Evolutionary conservation across 2,797 vertebrate species (phyloP).

Genomic region (Heliangelus exortis): DNA sequence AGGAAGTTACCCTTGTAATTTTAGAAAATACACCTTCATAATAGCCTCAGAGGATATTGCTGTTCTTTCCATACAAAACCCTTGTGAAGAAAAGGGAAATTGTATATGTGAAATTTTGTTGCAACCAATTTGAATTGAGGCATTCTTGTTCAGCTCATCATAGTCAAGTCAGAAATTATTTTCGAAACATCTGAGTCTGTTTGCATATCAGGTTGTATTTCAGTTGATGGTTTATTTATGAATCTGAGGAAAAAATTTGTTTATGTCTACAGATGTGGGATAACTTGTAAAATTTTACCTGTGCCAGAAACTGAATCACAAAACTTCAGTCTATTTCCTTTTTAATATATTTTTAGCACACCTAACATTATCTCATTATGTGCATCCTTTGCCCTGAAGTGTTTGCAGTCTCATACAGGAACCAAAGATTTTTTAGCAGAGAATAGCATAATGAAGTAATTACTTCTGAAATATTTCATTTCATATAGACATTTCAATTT

Average conservation of each 20-base stretch:
- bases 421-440: neutral
- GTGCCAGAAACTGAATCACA: neutral
- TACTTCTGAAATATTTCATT: conserved; percentile 3
- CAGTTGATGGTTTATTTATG: conserved; percentile 45
- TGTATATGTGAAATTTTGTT: neutral
- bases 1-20: neutral
- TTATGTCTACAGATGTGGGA: conserved; percentile 7
- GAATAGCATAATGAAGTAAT: conserved; percentile 24
- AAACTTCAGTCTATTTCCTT: neutral
- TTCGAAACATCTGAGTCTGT: neutral
- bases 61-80: neutral
- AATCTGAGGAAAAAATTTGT: neutral
- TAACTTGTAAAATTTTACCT: conserved; percentile 22
- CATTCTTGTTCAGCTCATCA: neutral
- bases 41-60: neutral
- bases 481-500: no score
- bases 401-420: neutral
- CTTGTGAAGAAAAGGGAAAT: neutral
- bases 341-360: conserved; percentile 44
- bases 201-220: conserved; percentile 23
- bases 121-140: neutral
- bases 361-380: neutral
- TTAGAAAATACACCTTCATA: neutral
- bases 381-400: conserved; percentile 34
- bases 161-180: conserved; percentile 33